phyloP scores from a whole-genome alignment of 2,888 invertebrate species.

The Chouioia cunea region DNA sequence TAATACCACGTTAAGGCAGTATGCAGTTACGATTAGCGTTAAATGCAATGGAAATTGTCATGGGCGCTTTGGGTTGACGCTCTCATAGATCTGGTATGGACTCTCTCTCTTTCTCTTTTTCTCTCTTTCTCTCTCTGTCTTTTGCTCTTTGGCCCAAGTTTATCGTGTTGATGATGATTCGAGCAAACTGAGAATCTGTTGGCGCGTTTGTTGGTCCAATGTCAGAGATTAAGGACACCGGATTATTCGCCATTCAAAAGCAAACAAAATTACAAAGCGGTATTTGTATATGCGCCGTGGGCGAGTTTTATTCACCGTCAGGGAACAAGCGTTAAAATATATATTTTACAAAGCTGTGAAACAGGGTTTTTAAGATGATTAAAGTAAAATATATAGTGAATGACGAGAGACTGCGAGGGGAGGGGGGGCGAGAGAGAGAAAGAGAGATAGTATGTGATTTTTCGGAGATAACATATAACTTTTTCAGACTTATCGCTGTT shows the following conservation, averaged over 20 bases:
- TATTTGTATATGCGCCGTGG: not conserved
- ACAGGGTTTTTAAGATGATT: constrained; percentile 29
- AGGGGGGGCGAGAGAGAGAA: not conserved
- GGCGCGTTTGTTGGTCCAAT: not conserved
- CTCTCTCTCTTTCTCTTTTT: not conserved
- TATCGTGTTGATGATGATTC: constrained; percentile 32
- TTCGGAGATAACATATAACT: constrained; percentile 15
- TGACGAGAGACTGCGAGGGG: constrained; percentile 23
- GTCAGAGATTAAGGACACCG: constrained; percentile 1
- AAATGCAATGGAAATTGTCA: constrained; percentile 62
- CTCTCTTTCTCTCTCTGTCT: too few species aligned
- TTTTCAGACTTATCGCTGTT: constrained; percentile 35
- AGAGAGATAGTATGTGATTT: not conserved
- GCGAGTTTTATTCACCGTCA: constrained; percentile 1
- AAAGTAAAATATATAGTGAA: constrained; percentile 19
- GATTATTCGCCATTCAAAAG: constrained; percentile 32
- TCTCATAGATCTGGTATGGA: constrained; percentile 40
- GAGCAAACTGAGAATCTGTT: constrained; percentile 15
- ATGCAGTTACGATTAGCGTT: constrained; percentile 65
- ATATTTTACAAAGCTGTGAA: constrained; percentile 40
- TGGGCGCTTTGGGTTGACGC: constrained; percentile 20
- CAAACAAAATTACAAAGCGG: constrained; percentile 11
- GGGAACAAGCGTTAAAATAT: constrained; percentile 28
- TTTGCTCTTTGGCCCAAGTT: not conserved
- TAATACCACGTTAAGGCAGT: constrained; percentile 62